Evolutionary conservation across 2,797 vertebrate species (phyloP), one percentile per base, ranked within the genome.

Genomic region (Erethizon dorsatum): DNA sequence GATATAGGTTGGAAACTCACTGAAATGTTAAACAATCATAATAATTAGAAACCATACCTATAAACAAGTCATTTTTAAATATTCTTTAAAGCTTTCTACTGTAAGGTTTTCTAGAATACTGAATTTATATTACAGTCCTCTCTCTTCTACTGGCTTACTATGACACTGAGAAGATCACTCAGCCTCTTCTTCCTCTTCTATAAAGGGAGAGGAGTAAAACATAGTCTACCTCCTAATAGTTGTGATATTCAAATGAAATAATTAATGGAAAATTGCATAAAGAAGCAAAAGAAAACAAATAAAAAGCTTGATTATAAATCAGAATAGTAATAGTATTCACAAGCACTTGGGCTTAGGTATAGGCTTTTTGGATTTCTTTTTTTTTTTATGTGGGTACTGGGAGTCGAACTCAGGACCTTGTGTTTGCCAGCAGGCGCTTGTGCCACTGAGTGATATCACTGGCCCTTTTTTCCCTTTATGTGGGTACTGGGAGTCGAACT

Each of bases 11-110:
- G 15, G n/a, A 94, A 97, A 85, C 5, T 41, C 57, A 52, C 7
- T 69, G 41, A 85, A 15, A 90, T 94, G 56, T 91, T 95, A 82
- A 87, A 71, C 6, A 95, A 92, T 75, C 63, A 84, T 94, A 86
- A 80, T 54, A 45, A 87, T 59, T 91, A 84, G 24, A 92, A 93
- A 24, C 77, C 59, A 92, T 54, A 77, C 2, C 2, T 54, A 5
- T 77, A 89, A 88, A 54, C 5, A 88, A 59, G 28, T 94, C 79
- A 91, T 17, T 61, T 89, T 93, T 6, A 93, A 91, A 2, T 17
- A 79, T 73, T 87, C 28, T 92, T 69, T 61, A 31, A 26, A 75
- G 3, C 52, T 57, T 75, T 37, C 11, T 33, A 75, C 24, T 88
- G 14, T 41, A 73, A 69, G 37, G 17, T 82, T 69, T 83, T 69